Evolutionary conservation across 2,888 invertebrate species (phyloP), one percentile per base, ranked within the genome.

Genomic region (Schrankia costaestrigalis): DNA sequence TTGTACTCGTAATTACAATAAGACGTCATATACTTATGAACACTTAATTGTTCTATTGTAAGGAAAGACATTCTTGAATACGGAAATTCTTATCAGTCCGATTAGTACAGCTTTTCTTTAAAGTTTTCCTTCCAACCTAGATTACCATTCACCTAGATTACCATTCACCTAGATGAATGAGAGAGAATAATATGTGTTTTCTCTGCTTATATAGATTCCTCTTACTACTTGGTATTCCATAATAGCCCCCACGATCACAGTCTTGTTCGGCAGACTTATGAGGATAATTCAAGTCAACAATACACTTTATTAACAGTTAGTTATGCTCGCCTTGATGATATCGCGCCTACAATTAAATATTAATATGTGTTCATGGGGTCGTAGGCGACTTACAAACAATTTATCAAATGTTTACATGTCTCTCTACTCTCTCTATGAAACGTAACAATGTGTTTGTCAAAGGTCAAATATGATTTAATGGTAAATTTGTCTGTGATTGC

Each of bases 281-380:
- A 65, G 79, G 71, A 83, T 84, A 85, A 83, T 83, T 81, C 85
- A 82, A 78, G 84, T 84, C 86, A 82, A 80, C 85, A 83, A 82
- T 82, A 80, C 79, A 78, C 68, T 82, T 83, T 84, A 86, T 85
- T 83, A 85, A 80, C 79, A 78, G 82, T 84, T 83, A 82, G 75
- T 83, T 80, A 85, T 79, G 76, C 68, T 56, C 54, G 50, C 57
- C 68, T 71, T 76, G 83, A 82, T 85, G 76, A 82, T 85, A 86
- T 87, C 84, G 75, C 74, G 70, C 74, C 77, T 76, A 84, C 83
- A 85, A 85, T 86, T 84, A 85, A 85, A 84, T 84, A 82, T 83
- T 83, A 84, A 84, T 84, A 79, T 66, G 77, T 70, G 76, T 72
- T 78, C 65, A 72, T 72, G 64, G 70, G 71, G 63, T 65, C 69